Conservation (phyloP, 1,140 invertebrate genomes). For the Lordiphosa mommai region DNA sequence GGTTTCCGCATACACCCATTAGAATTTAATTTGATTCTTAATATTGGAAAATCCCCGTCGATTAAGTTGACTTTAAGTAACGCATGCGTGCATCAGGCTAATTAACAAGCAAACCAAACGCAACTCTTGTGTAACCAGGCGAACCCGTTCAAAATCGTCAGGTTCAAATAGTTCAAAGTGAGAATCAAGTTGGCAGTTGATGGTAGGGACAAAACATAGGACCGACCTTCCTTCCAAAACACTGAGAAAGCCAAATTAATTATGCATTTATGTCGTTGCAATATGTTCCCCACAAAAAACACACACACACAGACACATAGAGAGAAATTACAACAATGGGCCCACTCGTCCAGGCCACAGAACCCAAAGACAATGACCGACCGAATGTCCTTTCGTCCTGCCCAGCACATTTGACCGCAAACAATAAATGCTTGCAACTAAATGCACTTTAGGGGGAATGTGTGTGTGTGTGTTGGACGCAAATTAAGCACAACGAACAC, state of each 20-base stretch:
- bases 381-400: slow-evolving; percentile 28
- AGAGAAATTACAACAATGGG: slow-evolving; percentile 48
- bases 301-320: slow-evolving; percentile 10
- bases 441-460: slow-evolving; percentile 66
- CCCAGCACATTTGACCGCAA: slow-evolving; percentile 64
- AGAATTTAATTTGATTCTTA: too few relatives aligned
- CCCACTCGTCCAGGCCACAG: slow-evolving; percentile 37
- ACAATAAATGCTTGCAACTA: slow-evolving; percentile 77
- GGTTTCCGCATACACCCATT: background rate
- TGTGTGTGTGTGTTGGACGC: slow-evolving; percentile 40
- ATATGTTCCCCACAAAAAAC: slow-evolving; percentile 49
- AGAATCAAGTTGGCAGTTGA: slow-evolving; percentile 35
- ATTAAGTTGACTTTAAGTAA: slow-evolving; percentile 17
- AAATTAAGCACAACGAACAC: slow-evolving; percentile 72
- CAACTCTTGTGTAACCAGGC: slow-evolving; percentile 8
- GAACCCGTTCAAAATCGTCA: background rate
- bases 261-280: slow-evolving; percentile 76
- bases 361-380: slow-evolving; percentile 45
- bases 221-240: slow-evolving; percentile 25
- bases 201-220: slow-evolving; percentile 8
- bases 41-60: background rate
- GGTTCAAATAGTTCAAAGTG: slow-evolving; percentile 36
- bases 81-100: slow-evolving; percentile 32
- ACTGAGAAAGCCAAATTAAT: slow-evolving; percentile 70
- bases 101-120: slow-evolving; percentile 37